Evolutionary conservation across 1,140 invertebrate species (phyloP), one percentile per base, ranked within the genome.

Genomic region (Ostrea denselamellosa): DNA sequence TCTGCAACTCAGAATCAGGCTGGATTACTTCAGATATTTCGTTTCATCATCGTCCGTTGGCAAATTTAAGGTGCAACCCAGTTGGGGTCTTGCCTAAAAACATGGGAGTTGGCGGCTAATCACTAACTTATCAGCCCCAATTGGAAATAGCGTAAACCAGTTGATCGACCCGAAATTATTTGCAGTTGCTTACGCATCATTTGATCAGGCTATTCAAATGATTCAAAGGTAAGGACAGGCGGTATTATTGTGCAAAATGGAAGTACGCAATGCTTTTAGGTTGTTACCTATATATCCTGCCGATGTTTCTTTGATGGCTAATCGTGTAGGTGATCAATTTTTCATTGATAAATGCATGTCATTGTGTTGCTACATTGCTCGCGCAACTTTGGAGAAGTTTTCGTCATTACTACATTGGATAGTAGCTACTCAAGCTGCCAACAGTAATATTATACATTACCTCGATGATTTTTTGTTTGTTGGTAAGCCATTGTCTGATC

Each of bases 301-400:
- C 28, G 54, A 85, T 87, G 85, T 87, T 54, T 62, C 17, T 62
- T 87, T 28, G n/a, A 17, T 81, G 10, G 86, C 86, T 22, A 77
- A 87, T 14, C 28, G 58, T 62, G 28, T 88, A 9, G 0, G 51
- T 14, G 8, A n/a, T n/a, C n/a, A 62, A 22, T 89, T 62, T 51
- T 85, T 34, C 52, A 25, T 89, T 62, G 65, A 85, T 62, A 85
- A 85, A 54, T 89, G 88, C 52, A 56, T 89, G 22, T 84, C 89
- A 19, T 71, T 89, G n/a, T 62, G 86, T 14, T 8, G 10, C 53
- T 54, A 54, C 7, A 54, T 12, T 54, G 53, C 12, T 58, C 12
- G 12, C 56, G 8, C 12, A 19, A 17, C 19, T 12, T 12, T 17
- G 12, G 56, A 58, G 12, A 54, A 12, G 7, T 8, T 12, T 54